A percentile compares a stretch with the other conserved stretches of the same genome.
Evolutionary conservation across 2,888 invertebrate species (phyloP).

Genomic region (Steromphala cineraria): DNA sequence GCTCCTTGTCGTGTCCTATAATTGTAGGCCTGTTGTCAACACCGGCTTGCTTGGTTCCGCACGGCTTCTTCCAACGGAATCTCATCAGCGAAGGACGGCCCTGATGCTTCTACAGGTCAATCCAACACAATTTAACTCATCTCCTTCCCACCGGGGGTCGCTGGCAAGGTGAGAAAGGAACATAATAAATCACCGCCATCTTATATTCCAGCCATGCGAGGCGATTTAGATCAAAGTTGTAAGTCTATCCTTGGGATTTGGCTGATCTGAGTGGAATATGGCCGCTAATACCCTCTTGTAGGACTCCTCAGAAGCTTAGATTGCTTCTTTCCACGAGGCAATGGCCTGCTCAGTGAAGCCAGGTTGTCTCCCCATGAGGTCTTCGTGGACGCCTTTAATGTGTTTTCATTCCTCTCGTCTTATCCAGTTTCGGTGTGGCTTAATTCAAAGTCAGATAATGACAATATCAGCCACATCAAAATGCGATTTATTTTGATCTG

Average conservation of each 20-base stretch:
- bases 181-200: conserved; percentile 16
- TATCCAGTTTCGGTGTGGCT: not conserved
- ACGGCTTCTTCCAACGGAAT: not conserved
- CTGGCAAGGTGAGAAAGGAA: not conserved
- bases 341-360: not conserved
- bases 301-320: not conserved
- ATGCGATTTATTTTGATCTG: not conserved
- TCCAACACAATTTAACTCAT: conserved; percentile 15
- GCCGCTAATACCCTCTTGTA: conserved; percentile 3
- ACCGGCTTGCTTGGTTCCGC: not conserved
- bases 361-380: not conserved
- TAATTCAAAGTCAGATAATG: not conserved
- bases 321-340: not conserved
- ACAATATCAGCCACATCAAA: not conserved
- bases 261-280: not conserved
- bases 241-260: conserved; percentile 13
- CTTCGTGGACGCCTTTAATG: not conserved
- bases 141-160: conserved; percentile 4
- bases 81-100: conserved; percentile 15
- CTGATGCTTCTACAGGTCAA: not conserved
- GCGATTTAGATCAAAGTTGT: conserved; percentile 17
- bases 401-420: not conserved
- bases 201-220: conserved; percentile 12
- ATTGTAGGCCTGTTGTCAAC: not conserved
- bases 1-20: not conserved